These are phyloP conservation scores for Conger conger DNA, from an alignment of 2,113 vertebrate species.

Conservation along the genomic window DNA sequence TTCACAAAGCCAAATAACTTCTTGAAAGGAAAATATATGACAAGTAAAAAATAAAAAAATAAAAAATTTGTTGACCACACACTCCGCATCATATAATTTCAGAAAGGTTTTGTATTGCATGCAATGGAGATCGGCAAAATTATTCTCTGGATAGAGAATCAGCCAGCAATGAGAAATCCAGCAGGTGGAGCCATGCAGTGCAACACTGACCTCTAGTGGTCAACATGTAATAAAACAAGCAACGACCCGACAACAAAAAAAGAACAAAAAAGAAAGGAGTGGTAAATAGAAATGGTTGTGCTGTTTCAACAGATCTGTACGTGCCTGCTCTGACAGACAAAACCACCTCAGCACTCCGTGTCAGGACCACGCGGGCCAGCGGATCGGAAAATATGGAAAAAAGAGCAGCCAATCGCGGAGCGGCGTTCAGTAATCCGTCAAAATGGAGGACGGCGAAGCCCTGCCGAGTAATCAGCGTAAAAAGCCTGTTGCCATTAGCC, in stretches of 20 bases:
- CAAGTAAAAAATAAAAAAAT: neutral
- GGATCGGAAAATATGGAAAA: neutral
- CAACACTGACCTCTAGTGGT: slow-evolving; percentile 34
- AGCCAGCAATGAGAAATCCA: neutral
- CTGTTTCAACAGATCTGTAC: neutral
- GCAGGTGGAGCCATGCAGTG: neutral
- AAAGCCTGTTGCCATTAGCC: neutral
- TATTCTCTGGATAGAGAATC: neutral
- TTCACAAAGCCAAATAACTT: neutral
- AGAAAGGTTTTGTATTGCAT: neutral
- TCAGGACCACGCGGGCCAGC: neutral
- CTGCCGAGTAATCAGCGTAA: neutral
- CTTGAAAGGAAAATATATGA: too few relatives aligned
- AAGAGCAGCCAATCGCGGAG: neutral
- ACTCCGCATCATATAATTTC: neutral
- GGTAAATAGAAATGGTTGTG: neutral
- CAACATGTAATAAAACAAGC: neutral
- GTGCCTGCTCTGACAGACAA: neutral
- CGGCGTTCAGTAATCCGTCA: neutral
- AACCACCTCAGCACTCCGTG: neutral
- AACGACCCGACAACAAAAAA: too few relatives aligned
- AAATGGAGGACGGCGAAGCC: neutral
- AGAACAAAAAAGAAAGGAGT: neutral
- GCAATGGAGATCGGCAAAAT: neutral
- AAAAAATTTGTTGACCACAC: neutral